A percentile compares a stretch with the other conserved stretches of the same genome.
phyloP scores from a whole-genome alignment of 2,888 invertebrate genomes.

The Odiellus spinosus region DNA sequence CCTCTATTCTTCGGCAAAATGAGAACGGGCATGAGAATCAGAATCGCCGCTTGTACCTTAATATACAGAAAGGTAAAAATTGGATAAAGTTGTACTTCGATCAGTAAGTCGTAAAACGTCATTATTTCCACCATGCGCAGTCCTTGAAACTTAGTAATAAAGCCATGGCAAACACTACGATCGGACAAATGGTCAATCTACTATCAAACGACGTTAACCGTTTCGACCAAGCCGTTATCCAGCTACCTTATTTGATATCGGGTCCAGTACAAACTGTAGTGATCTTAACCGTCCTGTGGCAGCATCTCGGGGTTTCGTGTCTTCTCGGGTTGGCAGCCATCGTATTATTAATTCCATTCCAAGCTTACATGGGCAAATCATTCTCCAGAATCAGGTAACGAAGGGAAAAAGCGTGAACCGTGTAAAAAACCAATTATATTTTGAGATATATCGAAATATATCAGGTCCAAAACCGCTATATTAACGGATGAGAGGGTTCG shows the following conservation, averaged over 20 bases:
- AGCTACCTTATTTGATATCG: slow-evolving; percentile 79
- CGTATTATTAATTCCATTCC: slow-evolving; percentile 62
- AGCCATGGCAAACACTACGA: slow-evolving; percentile 68
- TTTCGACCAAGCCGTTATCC: slow-evolving; percentile 73
- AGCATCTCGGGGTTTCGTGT: slow-evolving; percentile 49
- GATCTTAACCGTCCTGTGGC: slow-evolving; percentile 62
- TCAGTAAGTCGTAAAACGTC: background rate
- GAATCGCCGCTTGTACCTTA: slow-evolving; percentile 63
- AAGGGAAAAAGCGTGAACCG: too few species aligned
- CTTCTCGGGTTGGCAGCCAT: slow-evolving; percentile 62
- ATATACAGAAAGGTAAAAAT: slow-evolving; percentile 58
- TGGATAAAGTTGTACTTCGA: background rate
- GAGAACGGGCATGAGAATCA: slow-evolving; percentile 61
- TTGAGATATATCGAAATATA: too few species aligned
- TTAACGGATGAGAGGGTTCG: slow-evolving; percentile 77
- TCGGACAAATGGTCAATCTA: slow-evolving; percentile 82
- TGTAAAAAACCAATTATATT: too few species aligned
- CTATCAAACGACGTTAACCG: slow-evolving; percentile 86
- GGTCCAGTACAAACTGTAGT: slow-evolving; percentile 66
- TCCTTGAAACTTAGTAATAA: slow-evolving; percentile 57
- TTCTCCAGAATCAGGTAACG: slow-evolving; percentile 39
- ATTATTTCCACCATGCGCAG: slow-evolving; percentile 32
- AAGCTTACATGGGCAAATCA: slow-evolving; percentile 42
- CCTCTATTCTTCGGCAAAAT: slow-evolving; percentile 70
- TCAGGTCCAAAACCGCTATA: slow-evolving; percentile 51